Conservation (phyloP, 1,140 invertebrate genomes). For the Mya arenaria region DNA sequence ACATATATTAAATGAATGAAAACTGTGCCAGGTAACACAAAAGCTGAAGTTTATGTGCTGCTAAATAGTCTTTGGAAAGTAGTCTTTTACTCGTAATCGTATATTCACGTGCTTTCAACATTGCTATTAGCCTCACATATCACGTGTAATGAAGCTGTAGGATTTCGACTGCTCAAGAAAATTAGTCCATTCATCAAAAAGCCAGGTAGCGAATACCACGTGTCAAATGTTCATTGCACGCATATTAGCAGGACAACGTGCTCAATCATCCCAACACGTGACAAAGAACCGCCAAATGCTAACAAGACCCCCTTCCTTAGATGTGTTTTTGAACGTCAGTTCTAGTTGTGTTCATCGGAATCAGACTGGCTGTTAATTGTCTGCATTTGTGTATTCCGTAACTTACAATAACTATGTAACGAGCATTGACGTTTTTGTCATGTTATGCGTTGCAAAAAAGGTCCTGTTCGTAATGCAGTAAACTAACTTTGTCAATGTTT, state of each 20-base stretch:
- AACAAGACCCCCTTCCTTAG: not conserved
- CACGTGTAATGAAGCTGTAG: conserved; percentile 32
- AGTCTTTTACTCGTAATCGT: not conserved
- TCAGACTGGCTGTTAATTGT: not conserved
- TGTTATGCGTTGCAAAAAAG: not conserved
- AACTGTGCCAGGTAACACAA: no score
- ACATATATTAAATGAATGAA: not conserved
- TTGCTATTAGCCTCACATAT: not conserved
- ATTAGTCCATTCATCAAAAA: conserved; percentile 19
- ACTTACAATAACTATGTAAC: not conserved
- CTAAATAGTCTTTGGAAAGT: no score
- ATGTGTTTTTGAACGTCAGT: not conserved
- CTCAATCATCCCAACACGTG: not conserved
- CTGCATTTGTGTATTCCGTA: not conserved
- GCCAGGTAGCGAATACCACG: not conserved
- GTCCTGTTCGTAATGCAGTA: no score
- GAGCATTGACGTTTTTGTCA: not conserved
- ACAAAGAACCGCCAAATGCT: not conserved
- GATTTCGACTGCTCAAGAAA: conserved; percentile 8
- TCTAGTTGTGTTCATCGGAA: no score
- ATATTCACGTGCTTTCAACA: not conserved
- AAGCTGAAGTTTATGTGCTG: no score
- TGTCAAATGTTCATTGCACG: conserved; percentile 45
- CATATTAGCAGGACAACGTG: conserved; percentile 31
- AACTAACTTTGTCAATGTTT: no score